A percentile compares a stretch with the other conserved stretches of the same genome.
Conservation (phyloP, 2,113 vertebrate species). For the Sorex araneus region DNA sequence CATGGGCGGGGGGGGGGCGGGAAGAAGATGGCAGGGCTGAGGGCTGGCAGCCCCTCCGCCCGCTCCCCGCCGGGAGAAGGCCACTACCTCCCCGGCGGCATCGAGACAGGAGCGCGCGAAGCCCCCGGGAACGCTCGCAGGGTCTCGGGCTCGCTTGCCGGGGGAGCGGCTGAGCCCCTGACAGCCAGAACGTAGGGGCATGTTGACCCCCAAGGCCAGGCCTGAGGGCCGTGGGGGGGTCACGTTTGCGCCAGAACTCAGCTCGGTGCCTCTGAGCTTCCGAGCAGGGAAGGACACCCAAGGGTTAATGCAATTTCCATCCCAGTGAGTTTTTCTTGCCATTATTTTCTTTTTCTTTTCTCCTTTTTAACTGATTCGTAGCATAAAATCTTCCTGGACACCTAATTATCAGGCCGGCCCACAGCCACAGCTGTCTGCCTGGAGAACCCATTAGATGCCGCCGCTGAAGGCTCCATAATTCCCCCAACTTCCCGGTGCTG, state of each 20-base stretch:
- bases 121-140: too few relatives aligned
- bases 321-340: slow-evolving; percentile 89
- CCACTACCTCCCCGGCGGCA: too few relatives aligned
- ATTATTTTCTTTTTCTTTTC: slow-evolving; percentile 92
- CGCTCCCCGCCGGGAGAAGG: neutral
- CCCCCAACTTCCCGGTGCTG: slow-evolving; percentile 96
- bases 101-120: neutral
- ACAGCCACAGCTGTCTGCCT: slow-evolving; percentile 98
- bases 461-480: slow-evolving; percentile 96
- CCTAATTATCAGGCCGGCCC: slow-evolving; percentile 98
- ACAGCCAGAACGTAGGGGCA: neutral
- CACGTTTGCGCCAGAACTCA: neutral
- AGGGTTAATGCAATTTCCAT: slow-evolving; percentile 91
- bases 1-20: too few relatives aligned
- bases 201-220: neutral
- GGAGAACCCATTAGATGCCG: slow-evolving; percentile 97
- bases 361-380: slow-evolving; percentile 93
- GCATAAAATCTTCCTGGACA: slow-evolving; percentile 97
- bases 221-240: too few relatives aligned
- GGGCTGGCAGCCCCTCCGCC: neutral
- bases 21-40: neutral
- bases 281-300: slow-evolving; percentile 77
- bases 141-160: too few relatives aligned
- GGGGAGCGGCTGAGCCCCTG: neutral
- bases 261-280: slow-evolving; percentile 50